Base-by-base conservation (phyloP, 2,888 invertebrate genomes). In the Leptopilina myrica region DNA sequence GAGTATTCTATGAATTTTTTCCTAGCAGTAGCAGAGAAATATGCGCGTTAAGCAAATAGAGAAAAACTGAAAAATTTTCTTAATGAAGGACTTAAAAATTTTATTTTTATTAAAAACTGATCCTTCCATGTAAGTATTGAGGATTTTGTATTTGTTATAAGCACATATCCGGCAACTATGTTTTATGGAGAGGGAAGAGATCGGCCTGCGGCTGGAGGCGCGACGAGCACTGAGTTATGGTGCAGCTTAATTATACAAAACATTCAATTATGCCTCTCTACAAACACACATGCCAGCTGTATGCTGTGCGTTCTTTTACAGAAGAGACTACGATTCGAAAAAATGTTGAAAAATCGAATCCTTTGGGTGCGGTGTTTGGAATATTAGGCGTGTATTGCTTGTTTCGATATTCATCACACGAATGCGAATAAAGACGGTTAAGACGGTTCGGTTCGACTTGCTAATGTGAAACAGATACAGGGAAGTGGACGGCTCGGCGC, bases 211-310 rank as follows among this genome's bases (percentile, higher is more conserved):
- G 91, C 91, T 89, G 89, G 90, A 90, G 91, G 91, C 90, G 90
- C 90, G 90, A 90, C 91, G 91, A 90, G 88, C 87, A 86, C 85
- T 91, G 91, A 91, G 90, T 91, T 91, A 91, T 91, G 91, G 90
- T 89, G 90, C 90, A 90, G 91, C 91, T 91, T 91, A 91, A 91
- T 91, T 91, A 91, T 91, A 91, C 91, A 91, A 91, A 91, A 91
- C 91, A 91, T 91, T 91, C 91, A 91, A 91, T 91, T 91, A 91
- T 91, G 90, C 89, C 89, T 88, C 87, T 88, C 89, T 85, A 81
- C 79, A 85, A 82, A 84, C 82, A 81, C 84, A 83, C 83, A 81
- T 83, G 20, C 67, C 43, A 53, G 20, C 40, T 73, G 56, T 14
- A 20, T 20, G 26, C 62, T 20, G 20, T 20, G 20, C 1, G 1